phyloP scores from a whole-genome alignment of 2,113 vertebrate genomes.

The Ctenodactylus gundi region DNA sequence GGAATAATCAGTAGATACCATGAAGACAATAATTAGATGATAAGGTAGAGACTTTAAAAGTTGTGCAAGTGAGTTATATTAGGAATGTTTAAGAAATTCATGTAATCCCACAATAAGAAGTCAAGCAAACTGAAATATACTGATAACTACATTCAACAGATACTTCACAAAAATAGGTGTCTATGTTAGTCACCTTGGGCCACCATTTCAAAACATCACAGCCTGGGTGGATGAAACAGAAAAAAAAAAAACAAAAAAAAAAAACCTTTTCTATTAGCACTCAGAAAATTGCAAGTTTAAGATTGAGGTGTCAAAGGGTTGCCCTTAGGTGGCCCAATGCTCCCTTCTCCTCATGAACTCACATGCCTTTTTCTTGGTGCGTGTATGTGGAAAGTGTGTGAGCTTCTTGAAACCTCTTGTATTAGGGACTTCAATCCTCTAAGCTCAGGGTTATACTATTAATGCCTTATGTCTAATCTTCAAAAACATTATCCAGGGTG shows the following conservation, averaged over 20 bases:
- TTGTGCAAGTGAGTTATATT: background rate
- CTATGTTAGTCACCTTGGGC: background rate
- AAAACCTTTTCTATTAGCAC: background rate
- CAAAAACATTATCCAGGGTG: background rate
- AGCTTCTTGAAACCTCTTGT: background rate
- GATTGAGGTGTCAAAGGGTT: background rate
- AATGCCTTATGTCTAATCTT: too few relatives aligned
- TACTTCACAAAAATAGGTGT: background rate
- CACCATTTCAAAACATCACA: background rate
- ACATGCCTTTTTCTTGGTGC: background rate
- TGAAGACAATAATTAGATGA: background rate
- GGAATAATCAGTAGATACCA: background rate
- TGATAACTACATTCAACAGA: background rate
- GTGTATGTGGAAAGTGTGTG: too few relatives aligned
- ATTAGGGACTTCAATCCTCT: background rate
- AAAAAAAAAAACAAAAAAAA: background rate
- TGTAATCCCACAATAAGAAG: background rate
- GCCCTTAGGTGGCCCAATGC: rapidly evolving
- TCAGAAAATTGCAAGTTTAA: background rate
- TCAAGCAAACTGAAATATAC: background rate
- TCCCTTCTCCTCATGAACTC: background rate
- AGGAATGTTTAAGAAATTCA: background rate
- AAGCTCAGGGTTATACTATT: too few relatives aligned
- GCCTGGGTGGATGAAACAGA: background rate
- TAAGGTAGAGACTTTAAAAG: background rate